Conservation (phyloP, 2,797 vertebrate species). For the Esox masquinongy region DNA sequence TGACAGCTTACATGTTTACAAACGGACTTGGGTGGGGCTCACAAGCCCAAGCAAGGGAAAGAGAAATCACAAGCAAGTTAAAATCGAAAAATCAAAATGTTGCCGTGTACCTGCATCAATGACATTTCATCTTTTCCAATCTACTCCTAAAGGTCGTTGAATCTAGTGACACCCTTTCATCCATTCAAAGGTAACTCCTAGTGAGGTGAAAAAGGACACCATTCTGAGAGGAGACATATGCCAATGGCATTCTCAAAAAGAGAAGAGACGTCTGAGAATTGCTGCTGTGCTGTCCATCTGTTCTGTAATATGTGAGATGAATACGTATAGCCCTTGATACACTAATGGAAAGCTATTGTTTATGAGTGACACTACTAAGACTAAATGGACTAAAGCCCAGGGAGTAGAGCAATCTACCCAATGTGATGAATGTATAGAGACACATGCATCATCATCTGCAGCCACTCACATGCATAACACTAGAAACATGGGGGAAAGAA, state of each 20-base stretch:
- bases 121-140: background rate
- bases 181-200: background rate
- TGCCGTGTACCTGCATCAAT: background rate
- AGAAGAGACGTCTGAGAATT: background rate
- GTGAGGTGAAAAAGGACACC: background rate
- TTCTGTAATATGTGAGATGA: slow-evolving; percentile 43
- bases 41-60: background rate
- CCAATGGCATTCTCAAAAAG: background rate
- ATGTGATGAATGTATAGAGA: slow-evolving; percentile 1
- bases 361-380: slow-evolving; percentile 25
- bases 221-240: background rate
- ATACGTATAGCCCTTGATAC: slow-evolving; percentile 43
- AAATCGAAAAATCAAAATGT: background rate
- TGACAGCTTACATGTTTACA: background rate
- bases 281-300: slow-evolving; percentile 59
- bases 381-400: background rate
- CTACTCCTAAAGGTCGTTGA: background rate
- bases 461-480: background rate
- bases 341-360: slow-evolving; percentile 39
- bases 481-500: background rate
- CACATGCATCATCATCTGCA: background rate
- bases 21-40: background rate
- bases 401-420: background rate
- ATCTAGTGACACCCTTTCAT: background rate
- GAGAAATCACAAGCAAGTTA: background rate